phyloP scores from a whole-genome alignment of 2,797 vertebrate genomes.

The Mus caroli region DNA sequence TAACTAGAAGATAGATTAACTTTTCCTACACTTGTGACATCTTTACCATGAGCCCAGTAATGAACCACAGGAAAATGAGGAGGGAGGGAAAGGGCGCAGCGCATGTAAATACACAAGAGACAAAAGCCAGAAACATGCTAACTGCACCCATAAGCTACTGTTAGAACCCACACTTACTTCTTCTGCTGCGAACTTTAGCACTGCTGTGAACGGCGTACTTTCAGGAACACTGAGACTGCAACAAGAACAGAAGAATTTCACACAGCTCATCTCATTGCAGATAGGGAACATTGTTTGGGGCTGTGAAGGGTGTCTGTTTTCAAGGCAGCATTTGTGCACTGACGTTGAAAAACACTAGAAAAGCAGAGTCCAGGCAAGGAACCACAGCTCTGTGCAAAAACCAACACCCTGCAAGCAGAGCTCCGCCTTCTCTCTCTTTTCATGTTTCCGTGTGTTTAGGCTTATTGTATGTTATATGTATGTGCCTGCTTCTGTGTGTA shows the following conservation, averaged over 20 bases:
- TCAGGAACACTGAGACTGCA: slow-evolving; percentile 97
- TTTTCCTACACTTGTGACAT: background rate
- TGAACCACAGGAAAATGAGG: background rate
- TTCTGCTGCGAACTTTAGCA: slow-evolving; percentile 98
- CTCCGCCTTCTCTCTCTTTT: background rate
- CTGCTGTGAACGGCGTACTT: slow-evolving; percentile 97
- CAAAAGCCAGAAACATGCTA: background rate
- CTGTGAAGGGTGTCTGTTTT: background rate
- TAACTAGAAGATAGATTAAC: background rate
- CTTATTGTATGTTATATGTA: background rate
- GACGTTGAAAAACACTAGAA: background rate
- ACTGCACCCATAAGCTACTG: background rate
- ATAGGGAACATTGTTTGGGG: background rate
- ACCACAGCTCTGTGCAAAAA: background rate
- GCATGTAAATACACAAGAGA: background rate
- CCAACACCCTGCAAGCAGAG: background rate
- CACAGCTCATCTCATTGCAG: background rate
- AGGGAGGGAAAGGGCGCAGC: background rate
- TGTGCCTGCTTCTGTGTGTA: background rate
- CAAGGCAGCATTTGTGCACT: background rate
- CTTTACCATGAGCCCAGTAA: background rate
- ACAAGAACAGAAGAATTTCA: slow-evolving; percentile 67
- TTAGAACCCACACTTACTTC: slow-evolving; percentile 91
- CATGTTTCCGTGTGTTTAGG: background rate
- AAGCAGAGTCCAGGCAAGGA: background rate